Conservation (phyloP, 2,113 vertebrate species). For the Myanophis thanlyinensis region DNA sequence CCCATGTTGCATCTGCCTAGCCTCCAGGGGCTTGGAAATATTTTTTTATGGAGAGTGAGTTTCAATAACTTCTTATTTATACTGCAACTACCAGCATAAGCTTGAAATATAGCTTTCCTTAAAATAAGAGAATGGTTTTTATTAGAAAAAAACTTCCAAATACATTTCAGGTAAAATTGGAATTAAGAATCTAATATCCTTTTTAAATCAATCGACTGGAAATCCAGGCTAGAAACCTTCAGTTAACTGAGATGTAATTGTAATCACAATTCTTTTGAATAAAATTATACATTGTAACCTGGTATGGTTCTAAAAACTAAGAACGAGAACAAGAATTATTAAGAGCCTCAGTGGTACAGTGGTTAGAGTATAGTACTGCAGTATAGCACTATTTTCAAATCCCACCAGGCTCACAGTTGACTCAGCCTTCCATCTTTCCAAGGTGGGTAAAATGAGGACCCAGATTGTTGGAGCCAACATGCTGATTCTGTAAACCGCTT, state of each 20-base stretch:
- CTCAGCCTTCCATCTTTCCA: too few species aligned
- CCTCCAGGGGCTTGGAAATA: neutral
- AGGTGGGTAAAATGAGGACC: too few species aligned
- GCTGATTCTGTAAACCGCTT: too few species aligned
- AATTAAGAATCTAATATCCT: neutral
- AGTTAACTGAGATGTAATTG: neutral
- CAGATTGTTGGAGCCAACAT: too few species aligned
- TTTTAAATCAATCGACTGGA: neutral
- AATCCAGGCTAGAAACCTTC: neutral
- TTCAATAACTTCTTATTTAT: neutral
- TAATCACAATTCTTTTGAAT: neutral
- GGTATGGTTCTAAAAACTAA: neutral
- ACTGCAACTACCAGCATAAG: neutral
- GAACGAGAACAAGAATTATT: neutral
- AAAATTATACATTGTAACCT: neutral
- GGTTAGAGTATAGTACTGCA: too few species aligned
- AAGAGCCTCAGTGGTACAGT: too few species aligned
- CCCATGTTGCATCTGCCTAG: neutral
- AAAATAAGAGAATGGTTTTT: neutral
- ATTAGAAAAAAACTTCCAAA: neutral
- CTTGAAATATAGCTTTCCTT: neutral
- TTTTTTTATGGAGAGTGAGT: neutral
- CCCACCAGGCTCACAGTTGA: too few species aligned
- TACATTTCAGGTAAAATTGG: neutral
- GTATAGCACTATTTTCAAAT: too few species aligned